Base-by-base conservation (phyloP, 2,888 invertebrate species). In the Pharmacophagus antenor region DNA sequence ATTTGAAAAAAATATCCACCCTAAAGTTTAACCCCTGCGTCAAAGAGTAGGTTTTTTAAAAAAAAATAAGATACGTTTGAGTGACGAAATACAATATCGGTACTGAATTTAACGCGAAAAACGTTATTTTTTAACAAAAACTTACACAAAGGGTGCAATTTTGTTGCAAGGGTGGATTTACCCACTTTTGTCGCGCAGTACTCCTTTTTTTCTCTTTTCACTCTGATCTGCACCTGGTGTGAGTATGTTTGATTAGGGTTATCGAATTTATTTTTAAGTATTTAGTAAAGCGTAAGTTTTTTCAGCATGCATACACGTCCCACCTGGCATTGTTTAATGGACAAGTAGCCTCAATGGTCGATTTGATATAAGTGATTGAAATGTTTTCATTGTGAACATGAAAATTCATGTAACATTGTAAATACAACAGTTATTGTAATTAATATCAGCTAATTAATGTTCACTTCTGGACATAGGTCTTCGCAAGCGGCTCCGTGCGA, bases 121-220 rank as follows among this genome's bases (percentile, higher is more conserved):
- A 56, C 61, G 56, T 56, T 55, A 54, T 58, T 62, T 62, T 57
- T 37, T 18, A 52, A 48, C 49, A 55, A 67, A 65, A 63, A 59
- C 55, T 46, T 48, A 23, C 27, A 62, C 59, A 64, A 66, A 63
- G 63, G 62, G 65, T 64, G 61, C 52, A 54, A 49, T 56, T 31
- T 18, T 47, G 44, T 48, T 44, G 60, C 49, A 46, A 51, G 66
- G 62, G 61, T 57, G 56, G 61, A 65, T 65, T 56, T 57, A 56
- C 18, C 20, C 22, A 37, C 46, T 31, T 27, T 62, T 62, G 54
- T 62, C 49, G 57, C 27, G 46, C 2, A 44, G 42, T 31, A 54
- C 54, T 61, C 49, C 44, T 55, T 58, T 53, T 49, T 58, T 12
- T 12, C 2, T 6, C 18, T 46, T 53, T 57, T 46, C 27, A 55